These are phyloP conservation scores for Drosophila prostipennis DNA, from an alignment of 2,888 invertebrate species.

Conservation along the genomic window DNA sequence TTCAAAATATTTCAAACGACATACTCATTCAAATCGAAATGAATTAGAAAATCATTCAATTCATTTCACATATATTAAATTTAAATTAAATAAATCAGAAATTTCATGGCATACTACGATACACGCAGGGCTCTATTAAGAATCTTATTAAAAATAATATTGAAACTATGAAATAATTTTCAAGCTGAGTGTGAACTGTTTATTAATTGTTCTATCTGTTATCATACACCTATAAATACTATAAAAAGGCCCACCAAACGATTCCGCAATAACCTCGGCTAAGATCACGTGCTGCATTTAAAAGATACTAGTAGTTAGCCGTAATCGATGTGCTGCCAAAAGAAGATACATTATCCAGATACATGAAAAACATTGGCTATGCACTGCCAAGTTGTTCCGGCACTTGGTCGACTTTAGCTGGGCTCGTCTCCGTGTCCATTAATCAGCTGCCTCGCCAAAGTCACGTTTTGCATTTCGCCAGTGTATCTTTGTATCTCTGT, in stretches of 20 bases:
- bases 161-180: too few species aligned
- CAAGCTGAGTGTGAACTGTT: too few species aligned
- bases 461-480: conserved; percentile 73
- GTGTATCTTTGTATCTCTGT: conserved; percentile 10
- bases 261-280: background rate
- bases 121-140: too few species aligned
- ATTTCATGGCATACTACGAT: too few species aligned
- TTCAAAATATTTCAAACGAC: too few species aligned
- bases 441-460: conserved; percentile 66
- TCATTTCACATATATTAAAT: too few species aligned
- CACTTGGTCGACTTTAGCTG: conserved; percentile 28
- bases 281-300: conserved; percentile 28
- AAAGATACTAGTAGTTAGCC: conserved; percentile 7
- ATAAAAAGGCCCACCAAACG: background rate
- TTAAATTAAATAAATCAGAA: too few species aligned
- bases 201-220: too few species aligned
- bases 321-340: conserved; percentile 33
- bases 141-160: too few species aligned
- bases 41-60: too few species aligned
- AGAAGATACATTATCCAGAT: conserved; percentile 40
- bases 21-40: too few species aligned
- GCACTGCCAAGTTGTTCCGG: conserved; percentile 37
- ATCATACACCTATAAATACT: too few species aligned
- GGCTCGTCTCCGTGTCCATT: conserved; percentile 44
- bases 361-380: conserved; percentile 29